Evolutionary conservation across 1,140 invertebrate species (phyloP).

Genomic region (Cepaea nemoralis): DNA sequence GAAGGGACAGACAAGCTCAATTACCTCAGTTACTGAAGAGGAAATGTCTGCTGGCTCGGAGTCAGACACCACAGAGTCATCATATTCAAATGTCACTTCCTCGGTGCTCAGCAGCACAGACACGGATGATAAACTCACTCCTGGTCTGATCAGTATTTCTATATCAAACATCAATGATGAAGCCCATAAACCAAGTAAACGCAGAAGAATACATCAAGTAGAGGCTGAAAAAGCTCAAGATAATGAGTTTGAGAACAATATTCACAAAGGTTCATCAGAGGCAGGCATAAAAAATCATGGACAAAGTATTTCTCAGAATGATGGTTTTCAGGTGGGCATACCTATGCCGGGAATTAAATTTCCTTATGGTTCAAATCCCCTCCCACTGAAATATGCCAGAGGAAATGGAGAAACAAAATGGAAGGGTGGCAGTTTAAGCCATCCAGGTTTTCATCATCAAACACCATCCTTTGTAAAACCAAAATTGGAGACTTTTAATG

Average conservation of each 20-base stretch:
- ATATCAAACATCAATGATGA: conserved; percentile 18
- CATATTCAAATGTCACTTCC: conserved; percentile 22
- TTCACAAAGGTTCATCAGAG: background rate
- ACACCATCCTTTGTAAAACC: background rate
- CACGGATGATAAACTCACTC: conserved; percentile 38
- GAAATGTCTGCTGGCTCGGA: conserved; percentile 29
- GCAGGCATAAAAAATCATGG: background rate
- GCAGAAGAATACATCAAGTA: background rate
- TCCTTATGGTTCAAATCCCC: conserved; percentile 29
- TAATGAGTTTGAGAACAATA: too few relatives aligned
- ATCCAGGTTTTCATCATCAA: background rate
- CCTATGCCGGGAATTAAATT: background rate
- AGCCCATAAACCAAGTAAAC: background rate
- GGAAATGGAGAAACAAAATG: background rate
- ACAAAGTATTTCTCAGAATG: background rate
- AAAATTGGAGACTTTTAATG: background rate
- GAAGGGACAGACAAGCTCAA: conserved; percentile 38
- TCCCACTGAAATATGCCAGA: background rate
- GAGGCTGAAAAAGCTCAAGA: background rate
- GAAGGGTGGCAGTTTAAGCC: background rate
- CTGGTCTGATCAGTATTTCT: conserved; percentile 26
- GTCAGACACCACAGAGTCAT: conserved; percentile 37
- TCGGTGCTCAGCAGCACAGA: conserved; percentile 34
- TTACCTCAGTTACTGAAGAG: conserved; percentile 38
- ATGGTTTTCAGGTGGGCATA: background rate